Evolutionary conservation across 2,113 vertebrate species (phyloP).

Genomic region (Mola mola): DNA sequence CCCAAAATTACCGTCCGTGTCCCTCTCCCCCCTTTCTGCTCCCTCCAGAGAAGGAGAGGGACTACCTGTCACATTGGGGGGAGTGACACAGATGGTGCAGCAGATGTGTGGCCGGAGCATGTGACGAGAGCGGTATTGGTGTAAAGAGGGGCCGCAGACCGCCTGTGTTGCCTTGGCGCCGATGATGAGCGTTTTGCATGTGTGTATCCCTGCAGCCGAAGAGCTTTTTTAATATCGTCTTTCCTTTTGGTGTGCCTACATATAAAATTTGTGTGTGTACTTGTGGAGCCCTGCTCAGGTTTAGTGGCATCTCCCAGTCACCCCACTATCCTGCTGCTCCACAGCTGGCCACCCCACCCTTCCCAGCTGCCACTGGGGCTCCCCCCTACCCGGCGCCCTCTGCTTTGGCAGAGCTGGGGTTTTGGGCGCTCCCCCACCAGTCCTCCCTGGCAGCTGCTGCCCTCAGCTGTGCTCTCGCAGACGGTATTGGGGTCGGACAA

Average conservation of each 20-base stretch:
- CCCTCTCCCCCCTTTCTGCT: conserved; percentile 50
- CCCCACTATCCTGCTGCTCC: conserved; percentile 82
- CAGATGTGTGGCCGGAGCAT: conserved; percentile 82
- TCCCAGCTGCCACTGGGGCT: conserved; percentile 84
- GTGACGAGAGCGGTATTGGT: conserved; percentile 67
- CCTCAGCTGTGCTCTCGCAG: conserved; percentile 78
- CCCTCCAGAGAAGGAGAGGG: conserved; percentile 73
- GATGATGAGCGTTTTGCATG: conserved; percentile 31
- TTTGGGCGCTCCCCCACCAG: conserved; percentile 80
- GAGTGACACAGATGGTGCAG: conserved; percentile 78
- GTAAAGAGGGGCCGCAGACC: conserved; percentile 61
- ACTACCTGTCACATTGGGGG: conserved; percentile 81
- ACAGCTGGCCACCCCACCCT: conserved; percentile 83
- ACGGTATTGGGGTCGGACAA: conserved; percentile 81
- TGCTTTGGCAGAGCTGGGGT: conserved; percentile 76
- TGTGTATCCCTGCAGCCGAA: conserved; percentile 7
- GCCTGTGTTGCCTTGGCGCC: conserved; percentile 31
- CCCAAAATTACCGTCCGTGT: conserved; percentile 75
- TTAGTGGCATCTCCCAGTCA: conserved; percentile 73
- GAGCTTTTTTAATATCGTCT: conserved; percentile 20
- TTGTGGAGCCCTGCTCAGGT: conserved; percentile 55
- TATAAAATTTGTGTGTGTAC: conserved; percentile 25
- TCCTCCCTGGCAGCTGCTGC: conserved; percentile 79
- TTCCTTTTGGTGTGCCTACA: conserved; percentile 20
- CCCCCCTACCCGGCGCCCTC: conserved; percentile 74